Percentiles rank a stretch among this genome's conserved stretches.
Conservation (phyloP, 2,888 invertebrate species). For the Stramonita haemastoma region DNA sequence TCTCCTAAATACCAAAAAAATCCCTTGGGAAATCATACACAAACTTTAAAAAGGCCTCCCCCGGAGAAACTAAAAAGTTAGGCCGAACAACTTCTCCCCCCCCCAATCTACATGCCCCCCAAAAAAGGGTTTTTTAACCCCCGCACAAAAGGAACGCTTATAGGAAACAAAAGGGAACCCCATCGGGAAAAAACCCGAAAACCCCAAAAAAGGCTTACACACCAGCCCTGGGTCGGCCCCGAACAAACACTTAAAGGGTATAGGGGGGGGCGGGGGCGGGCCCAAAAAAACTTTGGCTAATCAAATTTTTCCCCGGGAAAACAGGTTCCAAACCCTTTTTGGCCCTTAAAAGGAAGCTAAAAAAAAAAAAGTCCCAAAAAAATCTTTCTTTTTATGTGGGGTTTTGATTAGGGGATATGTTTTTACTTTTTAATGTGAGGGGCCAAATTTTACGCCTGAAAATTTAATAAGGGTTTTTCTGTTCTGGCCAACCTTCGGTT, state of each 20-base stretch:
- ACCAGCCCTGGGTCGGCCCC: background rate
- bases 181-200: background rate
- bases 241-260: slow-evolving; percentile 25
- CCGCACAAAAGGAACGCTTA: background rate
- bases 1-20: too few relatives aligned
- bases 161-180: background rate
- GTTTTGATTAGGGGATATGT: too few relatives aligned
- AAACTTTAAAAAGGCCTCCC: background rate
- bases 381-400: too few relatives aligned
- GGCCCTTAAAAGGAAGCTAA: background rate
- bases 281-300: slow-evolving; percentile 15
- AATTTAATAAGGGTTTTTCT: too few relatives aligned
- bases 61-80: background rate
- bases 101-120: background rate
- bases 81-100: background rate
- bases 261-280: background rate
- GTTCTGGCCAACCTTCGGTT: too few relatives aligned
- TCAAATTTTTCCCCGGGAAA: background rate
- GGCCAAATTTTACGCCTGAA: too few relatives aligned
- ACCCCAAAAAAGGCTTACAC: slow-evolving; percentile 3
- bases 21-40: too few relatives aligned
- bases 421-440: too few relatives aligned
- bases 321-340: background rate
- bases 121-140: background rate
- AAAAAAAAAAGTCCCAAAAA: too few relatives aligned